These are phyloP conservation scores for Crambe crambe DNA, from an alignment of 37 sponge, comb jelly and placozoan genomes.

Conservation along the genomic window DNA sequence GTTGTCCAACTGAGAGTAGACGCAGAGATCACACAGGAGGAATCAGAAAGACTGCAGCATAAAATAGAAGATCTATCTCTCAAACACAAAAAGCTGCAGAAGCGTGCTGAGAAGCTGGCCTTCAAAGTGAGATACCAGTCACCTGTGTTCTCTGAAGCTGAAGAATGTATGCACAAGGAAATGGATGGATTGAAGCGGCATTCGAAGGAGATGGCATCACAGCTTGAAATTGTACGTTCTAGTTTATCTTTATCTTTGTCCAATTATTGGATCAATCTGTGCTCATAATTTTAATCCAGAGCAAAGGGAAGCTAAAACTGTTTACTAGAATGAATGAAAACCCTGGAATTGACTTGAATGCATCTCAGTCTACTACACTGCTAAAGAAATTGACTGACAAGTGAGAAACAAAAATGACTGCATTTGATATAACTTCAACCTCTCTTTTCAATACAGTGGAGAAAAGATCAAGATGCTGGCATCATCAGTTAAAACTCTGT, in stretches of 20 bases:
- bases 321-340: background rate
- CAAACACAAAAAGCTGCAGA: background rate
- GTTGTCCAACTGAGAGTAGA: constrained; percentile 19
- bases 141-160: constrained; percentile 58
- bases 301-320: constrained; percentile 4
- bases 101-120: constrained; percentile 28
- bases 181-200: constrained; percentile 13
- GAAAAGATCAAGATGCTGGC: background rate
- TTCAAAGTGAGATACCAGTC: constrained; percentile 25
- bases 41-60: background rate
- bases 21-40: background rate
- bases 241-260: background rate
- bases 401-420: background rate
- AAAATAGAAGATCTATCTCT: background rate
- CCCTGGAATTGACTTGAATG: constrained; percentile 7
- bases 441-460: background rate
- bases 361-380: constrained; percentile 13
- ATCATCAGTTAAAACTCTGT: background rate
- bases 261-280: background rate
- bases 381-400: constrained; percentile 4
- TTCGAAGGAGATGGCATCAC: constrained; percentile 13
- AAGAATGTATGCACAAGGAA: constrained; percentile 39
- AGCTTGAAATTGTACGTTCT: background rate
- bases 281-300: constrained; percentile 4
- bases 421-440: background rate